Base-by-base conservation (phyloP, 2,797 vertebrate genomes). In the Takifugu ocellatus region DNA sequence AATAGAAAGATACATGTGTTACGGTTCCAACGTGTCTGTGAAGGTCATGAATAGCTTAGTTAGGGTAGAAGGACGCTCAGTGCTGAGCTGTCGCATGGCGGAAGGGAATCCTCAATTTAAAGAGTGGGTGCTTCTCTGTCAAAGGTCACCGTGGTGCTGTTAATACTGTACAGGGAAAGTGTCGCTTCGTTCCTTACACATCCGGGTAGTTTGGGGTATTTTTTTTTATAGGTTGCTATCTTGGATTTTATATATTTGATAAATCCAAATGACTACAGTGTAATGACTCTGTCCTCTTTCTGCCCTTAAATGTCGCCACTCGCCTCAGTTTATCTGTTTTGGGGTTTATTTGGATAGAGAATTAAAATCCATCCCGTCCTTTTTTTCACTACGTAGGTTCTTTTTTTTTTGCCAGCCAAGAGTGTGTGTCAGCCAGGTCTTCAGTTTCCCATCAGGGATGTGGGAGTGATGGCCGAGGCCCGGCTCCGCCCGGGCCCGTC, bases 391-490 rank as follows among this genome's bases (percentile, higher is more conserved):
- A 53, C 69, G 63, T 43, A 50, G 54, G 57, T 62, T 66, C 63
- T 47, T 63, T 67, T 65, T 65, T 51, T 65, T 69, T 71, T 76
- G 77, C 78, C 76, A 80, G 75, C 52, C 49, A 25, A 53, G 29
- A 59, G 70, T 82, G 81, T 79, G 68, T 79, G 61, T 63, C 72
- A 64, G 78, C 61, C 55, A 53, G 75, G 63, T 66, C 55, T 54
- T 53, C 60, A 49, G 63, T 58, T 78, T 70, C 65, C 63, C 70
- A 68, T 68, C 71, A 29, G 55, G 61, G 59, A 66, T 56, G 61
- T 70, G 69, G 58, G 72, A 75, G 58, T 44, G 59, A 54, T 9
- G 48, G 61, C 54, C 42, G 21, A 44, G 31, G 56, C 58, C 70
- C 44, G n/a, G 60, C 66, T 58, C 52, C 4, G 60, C 58, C 59